Evolutionary conservation across 2,113 vertebrate species (phyloP), one percentile per base, ranked within the genome.

Genomic region (Apaloderma vittatum): DNA sequence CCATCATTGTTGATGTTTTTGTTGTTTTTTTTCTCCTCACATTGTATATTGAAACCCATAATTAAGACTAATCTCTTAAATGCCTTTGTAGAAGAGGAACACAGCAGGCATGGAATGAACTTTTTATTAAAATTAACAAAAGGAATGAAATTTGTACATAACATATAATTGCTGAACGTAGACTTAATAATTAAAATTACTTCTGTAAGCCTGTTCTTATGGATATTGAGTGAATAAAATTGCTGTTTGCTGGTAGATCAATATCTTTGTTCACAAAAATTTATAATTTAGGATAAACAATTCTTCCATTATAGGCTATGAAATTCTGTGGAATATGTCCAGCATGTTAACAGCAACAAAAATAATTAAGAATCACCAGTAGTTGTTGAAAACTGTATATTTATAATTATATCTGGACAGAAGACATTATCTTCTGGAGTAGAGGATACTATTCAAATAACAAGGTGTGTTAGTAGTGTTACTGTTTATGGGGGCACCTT

Each of bases 111-210:
- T 2, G 1, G 52, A 96, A 61, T 88, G 90, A 95, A 91, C 80
- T 94, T 97, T 93, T 96, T 90, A 96, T 96, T 96, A 95, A 97
- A 97, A 96, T 95, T 93, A 96, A 91, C 94, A 97, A 91, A 93
- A 89, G 68, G 89, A 96, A 96, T 89, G 45, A 81, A 82, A 75
- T 85, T 94, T 81, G 79, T 90, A 34, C 61, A 11, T 88, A 92
- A 91, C 54, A 36, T 72, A 11, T 77, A 94, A 97, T 91, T 80
- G 66, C 86, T 88, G 74, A 94, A 81, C 73, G 68, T 17, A 92
- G 67, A 78, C 90, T 91, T 93, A 76, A 77, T 94, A 93, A 92
- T 85, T 96, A 80, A 93, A 96, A 93, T 96, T 43, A 84, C 49
- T 97, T 97, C 68, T 81, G 51, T 66, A 77, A 95, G 75, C 70